phyloP scores from a whole-genome alignment of 2,113 vertebrate genomes.

The Sceloporus tristichus region DNA sequence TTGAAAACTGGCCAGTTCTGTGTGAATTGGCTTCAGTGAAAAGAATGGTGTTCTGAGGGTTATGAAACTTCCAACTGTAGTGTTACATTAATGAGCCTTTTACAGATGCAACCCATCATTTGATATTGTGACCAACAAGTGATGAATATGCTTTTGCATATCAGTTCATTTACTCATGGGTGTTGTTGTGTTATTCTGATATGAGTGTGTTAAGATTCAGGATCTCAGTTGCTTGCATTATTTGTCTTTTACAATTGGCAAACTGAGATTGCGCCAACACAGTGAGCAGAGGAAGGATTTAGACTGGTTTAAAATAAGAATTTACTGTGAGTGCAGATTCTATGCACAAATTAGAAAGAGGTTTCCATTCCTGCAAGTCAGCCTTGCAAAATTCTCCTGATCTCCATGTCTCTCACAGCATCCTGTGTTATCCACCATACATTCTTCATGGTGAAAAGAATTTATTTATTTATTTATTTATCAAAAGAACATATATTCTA shows the following conservation, averaged over 20 bases:
- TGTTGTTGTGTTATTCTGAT: background rate
- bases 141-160: background rate
- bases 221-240: background rate
- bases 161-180: background rate
- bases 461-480: too few relatives aligned
- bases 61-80: background rate
- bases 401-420: background rate
- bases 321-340: background rate
- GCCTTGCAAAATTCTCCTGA: background rate
- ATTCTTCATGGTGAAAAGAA: background rate
- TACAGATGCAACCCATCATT: background rate
- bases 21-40: background rate
- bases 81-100: background rate
- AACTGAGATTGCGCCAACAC: background rate
- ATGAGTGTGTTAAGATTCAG: background rate
- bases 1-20: background rate
- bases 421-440: background rate
- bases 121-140: background rate
- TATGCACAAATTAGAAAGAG: background rate
- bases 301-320: constrained; percentile 42
- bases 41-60: background rate
- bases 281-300: background rate
- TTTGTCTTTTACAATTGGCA: background rate
- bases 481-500: too few relatives aligned
- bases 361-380: background rate